A percentile compares a stretch with the other conserved stretches of the same genome.
These are phyloP conservation scores for Triplophysa siluroides DNA, from an alignment of 2,113 vertebrate genomes.

Conservation along the genomic window DNA sequence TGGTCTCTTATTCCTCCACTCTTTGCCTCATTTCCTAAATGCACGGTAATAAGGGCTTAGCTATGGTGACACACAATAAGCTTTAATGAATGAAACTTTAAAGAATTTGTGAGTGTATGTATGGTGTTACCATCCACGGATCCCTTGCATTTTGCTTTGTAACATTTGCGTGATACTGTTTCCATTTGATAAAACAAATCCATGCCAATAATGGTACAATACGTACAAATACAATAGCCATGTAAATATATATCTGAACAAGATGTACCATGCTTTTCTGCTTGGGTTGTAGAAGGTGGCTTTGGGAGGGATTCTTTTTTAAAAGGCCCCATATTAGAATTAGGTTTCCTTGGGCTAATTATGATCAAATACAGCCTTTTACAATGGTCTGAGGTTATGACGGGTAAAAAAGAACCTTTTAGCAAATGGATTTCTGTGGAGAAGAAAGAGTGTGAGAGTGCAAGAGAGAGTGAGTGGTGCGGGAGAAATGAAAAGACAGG, in stretches of 20 bases:
- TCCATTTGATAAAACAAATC: slow-evolving; percentile 82
- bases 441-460: slow-evolving; percentile 44
- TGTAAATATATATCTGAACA: slow-evolving; percentile 83
- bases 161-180: slow-evolving; percentile 67
- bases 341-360: slow-evolving; percentile 83
- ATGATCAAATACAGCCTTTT: slow-evolving; percentile 76
- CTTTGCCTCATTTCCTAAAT: slow-evolving; percentile 95
- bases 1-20: slow-evolving; percentile 96
- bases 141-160: slow-evolving; percentile 77
- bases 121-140: slow-evolving; percentile 85
- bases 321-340: slow-evolving; percentile 80
- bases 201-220: slow-evolving; percentile 87
- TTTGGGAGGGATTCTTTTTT: slow-evolving; percentile 72
- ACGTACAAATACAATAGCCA: slow-evolving; percentile 87
- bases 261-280: slow-evolving; percentile 69
- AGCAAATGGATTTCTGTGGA: slow-evolving; percentile 78
- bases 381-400: slow-evolving; percentile 65
- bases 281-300: slow-evolving; percentile 58
- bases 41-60: slow-evolving; percentile 93
- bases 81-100: slow-evolving; percentile 93
- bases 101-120: slow-evolving; percentile 87
- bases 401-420: slow-evolving; percentile 76
- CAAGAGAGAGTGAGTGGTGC: slow-evolving; percentile 40
- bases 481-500: slow-evolving; percentile 62
- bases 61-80: slow-evolving; percentile 91